Base-by-base conservation (phyloP, 2,113 vertebrate species). In the Etheostoma cragini region DNA sequence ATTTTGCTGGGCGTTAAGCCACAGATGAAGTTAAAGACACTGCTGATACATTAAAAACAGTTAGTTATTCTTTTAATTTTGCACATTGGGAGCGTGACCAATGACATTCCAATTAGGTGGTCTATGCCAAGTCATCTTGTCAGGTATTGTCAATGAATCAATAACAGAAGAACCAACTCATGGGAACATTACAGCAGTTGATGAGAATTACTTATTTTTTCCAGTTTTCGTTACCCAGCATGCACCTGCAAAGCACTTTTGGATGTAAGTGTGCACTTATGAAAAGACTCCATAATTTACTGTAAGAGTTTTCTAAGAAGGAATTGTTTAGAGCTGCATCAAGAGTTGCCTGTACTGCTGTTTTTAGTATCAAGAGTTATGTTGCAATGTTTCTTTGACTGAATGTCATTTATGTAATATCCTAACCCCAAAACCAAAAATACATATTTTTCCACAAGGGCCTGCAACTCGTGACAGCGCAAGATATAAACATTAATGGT, bases 1-100 rank as follows among this genome's bases (percentile, higher is more conserved):
- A 45, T 83, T 83, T 72, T 1, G 5, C 46, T 69, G 70, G 82
- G 69, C 80, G 76, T 76, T 60, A 16, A 60, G 61, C 76, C 78
- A 81, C 49, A 58, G 53, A 71, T 79, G 19, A 79, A 61, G 52
- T 83, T 68, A 52, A 73, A 72, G 57, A 60, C 24, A 1, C 65
- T 53, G 56, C 64, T 70, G 71, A 30, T 72, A n/a, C 24, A 46
- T 66, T 81, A n/a, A 68, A 13, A 76, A 47, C 17, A 50, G n/a
- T 19, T 30, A 13, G 17, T 57, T 64, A 16, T 61, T 57, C 14
- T 76, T 58, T 60, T 63, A 49, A 76, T 64, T n/a, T 81, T 80
- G 71, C 62, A 76, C 49, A 61, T 12, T 21, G 35, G 52, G 60
- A 80, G 38, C 22, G 26, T 38, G 26, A 61, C 63, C 15, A 58